phyloP scores from a whole-genome alignment of 92 coral and sea anemone genomes.

The Siderastrea siderea region DNA sequence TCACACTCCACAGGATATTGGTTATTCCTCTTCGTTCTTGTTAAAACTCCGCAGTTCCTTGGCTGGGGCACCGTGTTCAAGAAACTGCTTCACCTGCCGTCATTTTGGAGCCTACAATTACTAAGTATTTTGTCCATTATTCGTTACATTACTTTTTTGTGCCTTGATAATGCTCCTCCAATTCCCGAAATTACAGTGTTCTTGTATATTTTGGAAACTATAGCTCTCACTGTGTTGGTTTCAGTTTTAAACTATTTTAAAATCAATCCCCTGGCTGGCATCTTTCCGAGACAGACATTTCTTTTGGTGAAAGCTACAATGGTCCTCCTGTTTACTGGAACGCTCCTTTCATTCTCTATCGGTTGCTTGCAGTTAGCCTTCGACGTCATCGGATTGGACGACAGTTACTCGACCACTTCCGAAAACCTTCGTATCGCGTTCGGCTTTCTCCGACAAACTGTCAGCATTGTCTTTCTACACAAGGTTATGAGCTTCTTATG shows the following conservation, averaged over 20 bases:
- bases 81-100: constrained; percentile 43
- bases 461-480: constrained; percentile 36
- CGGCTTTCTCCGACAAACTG: constrained; percentile 37
- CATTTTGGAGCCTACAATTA: constrained; percentile 14
- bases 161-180: neutral
- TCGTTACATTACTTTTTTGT: constrained; percentile 10
- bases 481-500: constrained; percentile 42
- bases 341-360: constrained; percentile 1
- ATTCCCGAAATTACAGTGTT: neutral
- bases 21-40: neutral
- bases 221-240: constrained; percentile 8
- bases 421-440: constrained; percentile 35
- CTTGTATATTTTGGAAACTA: neutral
- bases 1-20: constrained; percentile 22
- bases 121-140: constrained; percentile 7
- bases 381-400: constrained; percentile 42
- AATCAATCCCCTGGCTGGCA: constrained; percentile 5
- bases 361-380: constrained; percentile 53
- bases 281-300: neutral
- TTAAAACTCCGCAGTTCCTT: constrained; percentile 26
- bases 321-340: constrained; percentile 15
- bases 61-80: constrained; percentile 18
- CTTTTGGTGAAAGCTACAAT: constrained; percentile 37
- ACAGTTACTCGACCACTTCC: constrained; percentile 1
- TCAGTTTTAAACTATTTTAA: constrained; percentile 29